Percentiles rank a stretch among this genome's conserved stretches.
Conservation (phyloP, 2,888 invertebrate species). For the Drosophila mimetica region DNA sequence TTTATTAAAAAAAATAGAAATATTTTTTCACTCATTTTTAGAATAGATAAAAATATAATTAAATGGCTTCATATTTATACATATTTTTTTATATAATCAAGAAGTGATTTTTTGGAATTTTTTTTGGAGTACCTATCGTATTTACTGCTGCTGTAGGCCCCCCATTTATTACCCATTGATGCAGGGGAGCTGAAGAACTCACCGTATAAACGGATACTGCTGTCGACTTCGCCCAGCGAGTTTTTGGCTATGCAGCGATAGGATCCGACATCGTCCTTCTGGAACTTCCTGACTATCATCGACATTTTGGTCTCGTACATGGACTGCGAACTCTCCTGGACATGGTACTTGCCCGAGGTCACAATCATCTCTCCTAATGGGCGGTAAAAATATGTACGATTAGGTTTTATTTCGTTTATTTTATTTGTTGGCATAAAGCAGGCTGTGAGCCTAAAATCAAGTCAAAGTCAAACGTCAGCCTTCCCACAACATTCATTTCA, state of each 20-base stretch:
- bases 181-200: conserved; percentile 75
- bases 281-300: conserved; percentile 90
- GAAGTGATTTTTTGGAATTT: too few relatives aligned
- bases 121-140: not conserved
- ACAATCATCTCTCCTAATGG: conserved; percentile 92
- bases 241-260: conserved; percentile 95
- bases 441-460: not conserved
- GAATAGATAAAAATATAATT: too few relatives aligned
- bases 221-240: conserved; percentile 94
- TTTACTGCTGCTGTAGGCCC: not conserved
- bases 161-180: not conserved
- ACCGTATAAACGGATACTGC: conserved; percentile 94
- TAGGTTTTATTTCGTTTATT: not conserved
- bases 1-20: too few relatives aligned
- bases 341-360: conserved; percentile 91
- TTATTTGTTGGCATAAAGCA: not conserved
- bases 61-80: too few relatives aligned
- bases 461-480: conserved; percentile 1
- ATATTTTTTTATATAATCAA: too few relatives aligned
- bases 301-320: conserved; percentile 93
- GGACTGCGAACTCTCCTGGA: conserved; percentile 89
- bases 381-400: not conserved
- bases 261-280: conserved; percentile 90
- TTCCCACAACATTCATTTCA: not conserved
- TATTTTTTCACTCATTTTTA: too few relatives aligned